phyloP scores from a whole-genome alignment of 2,113 vertebrate genomes.

The Dromaius novaehollandiae region DNA sequence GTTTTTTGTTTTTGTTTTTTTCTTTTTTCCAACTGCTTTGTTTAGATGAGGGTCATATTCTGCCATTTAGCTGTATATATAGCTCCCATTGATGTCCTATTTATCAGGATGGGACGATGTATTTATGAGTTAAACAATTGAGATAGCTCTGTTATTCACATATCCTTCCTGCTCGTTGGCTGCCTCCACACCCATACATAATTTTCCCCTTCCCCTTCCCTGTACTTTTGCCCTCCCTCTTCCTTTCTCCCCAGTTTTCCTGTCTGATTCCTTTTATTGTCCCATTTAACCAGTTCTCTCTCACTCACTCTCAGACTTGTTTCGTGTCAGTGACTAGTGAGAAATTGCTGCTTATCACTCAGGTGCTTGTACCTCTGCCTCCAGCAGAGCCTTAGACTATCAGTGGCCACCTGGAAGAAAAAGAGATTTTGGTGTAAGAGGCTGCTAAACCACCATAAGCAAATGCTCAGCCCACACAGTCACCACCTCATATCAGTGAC shows the following conservation, averaged over 20 bases:
- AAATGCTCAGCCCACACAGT: not conserved
- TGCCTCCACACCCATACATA: not conserved
- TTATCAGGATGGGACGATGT: not conserved
- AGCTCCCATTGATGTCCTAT: not conserved
- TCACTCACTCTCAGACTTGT: not conserved
- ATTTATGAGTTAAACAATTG: not conserved
- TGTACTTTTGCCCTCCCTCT: not conserved
- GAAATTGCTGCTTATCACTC: not conserved
- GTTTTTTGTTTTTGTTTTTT: rapidly evolving
- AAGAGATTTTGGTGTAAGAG: not conserved
- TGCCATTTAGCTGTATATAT: not conserved
- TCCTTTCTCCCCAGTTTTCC: not conserved
- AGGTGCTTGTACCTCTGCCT: rapidly evolving
- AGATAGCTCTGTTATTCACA: not conserved
- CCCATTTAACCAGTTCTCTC: not conserved
- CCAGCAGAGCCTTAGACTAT: not conserved
- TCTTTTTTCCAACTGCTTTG: not conserved
- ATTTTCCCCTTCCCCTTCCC: not conserved
- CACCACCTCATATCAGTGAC: rapidly evolving
- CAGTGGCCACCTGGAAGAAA: not conserved
- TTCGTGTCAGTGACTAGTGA: not conserved
- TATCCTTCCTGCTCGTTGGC: not conserved
- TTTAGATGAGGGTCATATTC: not conserved
- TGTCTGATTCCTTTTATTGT: not conserved
- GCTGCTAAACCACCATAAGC: not conserved